Conservation (phyloP, 2,888 invertebrate genomes). For the Stratiomys singularior region DNA sequence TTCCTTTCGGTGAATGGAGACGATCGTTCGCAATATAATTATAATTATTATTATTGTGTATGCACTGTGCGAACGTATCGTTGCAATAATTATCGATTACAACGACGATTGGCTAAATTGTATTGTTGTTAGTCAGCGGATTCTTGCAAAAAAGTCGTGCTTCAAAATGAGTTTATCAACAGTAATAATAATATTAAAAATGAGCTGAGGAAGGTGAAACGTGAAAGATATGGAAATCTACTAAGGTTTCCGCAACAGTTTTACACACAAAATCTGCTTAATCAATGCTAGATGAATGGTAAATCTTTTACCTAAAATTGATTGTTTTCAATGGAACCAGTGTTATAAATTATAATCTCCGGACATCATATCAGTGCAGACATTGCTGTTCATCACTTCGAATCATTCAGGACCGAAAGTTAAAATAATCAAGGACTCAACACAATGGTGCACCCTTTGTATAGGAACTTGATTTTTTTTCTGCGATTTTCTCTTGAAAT, state of each 20-base stretch:
- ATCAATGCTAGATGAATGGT: slow-evolving; percentile 14
- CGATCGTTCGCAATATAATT: neutral
- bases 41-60: slow-evolving; percentile 18
- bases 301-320: neutral
- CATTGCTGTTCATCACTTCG: no score
- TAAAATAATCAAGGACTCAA: slow-evolving; percentile 14
- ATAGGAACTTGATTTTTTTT: neutral
- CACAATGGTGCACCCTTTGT: neutral
- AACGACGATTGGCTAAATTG: slow-evolving; percentile 21
- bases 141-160: slow-evolving; percentile 38
- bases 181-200: slow-evolving; percentile 4
- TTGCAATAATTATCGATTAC: slow-evolving; percentile 27
- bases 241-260: slow-evolving; percentile 35
- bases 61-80: neutral
- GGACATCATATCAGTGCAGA: no score
- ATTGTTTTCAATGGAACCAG: slow-evolving; percentile 23
- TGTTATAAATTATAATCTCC: neutral
- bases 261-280: neutral
- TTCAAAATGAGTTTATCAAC: slow-evolving; percentile 29
- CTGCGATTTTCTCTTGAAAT: neutral
- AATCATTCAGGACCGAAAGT: no score
- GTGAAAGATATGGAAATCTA: slow-evolving; percentile 19
- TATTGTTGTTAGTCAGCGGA: slow-evolving; percentile 1
- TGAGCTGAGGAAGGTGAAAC: slow-evolving; percentile 7
- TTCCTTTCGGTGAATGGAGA: neutral